These are phyloP conservation scores for Enteromius anoplus DNA, from an alignment of 2,797 vertebrate species.

Conservation along the genomic window DNA sequence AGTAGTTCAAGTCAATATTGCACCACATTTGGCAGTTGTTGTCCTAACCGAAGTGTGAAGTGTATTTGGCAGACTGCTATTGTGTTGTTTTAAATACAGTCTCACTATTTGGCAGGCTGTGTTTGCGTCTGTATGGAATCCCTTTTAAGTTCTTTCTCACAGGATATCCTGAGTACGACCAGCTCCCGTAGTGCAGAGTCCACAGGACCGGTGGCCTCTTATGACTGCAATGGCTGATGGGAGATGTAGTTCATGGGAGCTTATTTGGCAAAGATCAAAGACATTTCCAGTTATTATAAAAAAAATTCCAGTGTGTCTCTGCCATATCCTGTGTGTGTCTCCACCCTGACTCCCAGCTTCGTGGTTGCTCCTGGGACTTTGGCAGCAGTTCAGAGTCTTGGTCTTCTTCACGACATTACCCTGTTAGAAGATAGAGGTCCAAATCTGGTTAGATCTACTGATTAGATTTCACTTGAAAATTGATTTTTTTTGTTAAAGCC, in stretches of 20 bases:
- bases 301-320: slow-evolving; percentile 57
- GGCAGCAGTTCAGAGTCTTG: slow-evolving; percentile 25
- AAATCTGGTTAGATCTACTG: slow-evolving; percentile 22
- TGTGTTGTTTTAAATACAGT: slow-evolving; percentile 35
- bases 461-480: slow-evolving; percentile 29
- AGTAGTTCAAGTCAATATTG: slow-evolving; percentile 34
- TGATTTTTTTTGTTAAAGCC: neutral
- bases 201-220: neutral
- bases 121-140: slow-evolving; percentile 7
- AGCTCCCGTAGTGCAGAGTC: slow-evolving; percentile 4
- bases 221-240: slow-evolving; percentile 30
- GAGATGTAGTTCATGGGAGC: slow-evolving; percentile 46
- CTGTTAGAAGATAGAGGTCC: slow-evolving; percentile 34
- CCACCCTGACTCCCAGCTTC: slow-evolving; percentile 33
- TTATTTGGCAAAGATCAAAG: slow-evolving; percentile 53
- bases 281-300: slow-evolving; percentile 58
- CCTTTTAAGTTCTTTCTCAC: slow-evolving; percentile 38
- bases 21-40: slow-evolving; percentile 48
- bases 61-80: slow-evolving; percentile 25
- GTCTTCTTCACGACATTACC: slow-evolving; percentile 57
- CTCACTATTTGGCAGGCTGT: slow-evolving; percentile 37
- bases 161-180: slow-evolving; percentile 41
- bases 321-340: slow-evolving; percentile 46
- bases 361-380: slow-evolving; percentile 33
- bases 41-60: slow-evolving; percentile 17